Evolutionary conservation across 2,113 vertebrate genomes (phyloP).

Genomic region (Eurystomus gularis): DNA sequence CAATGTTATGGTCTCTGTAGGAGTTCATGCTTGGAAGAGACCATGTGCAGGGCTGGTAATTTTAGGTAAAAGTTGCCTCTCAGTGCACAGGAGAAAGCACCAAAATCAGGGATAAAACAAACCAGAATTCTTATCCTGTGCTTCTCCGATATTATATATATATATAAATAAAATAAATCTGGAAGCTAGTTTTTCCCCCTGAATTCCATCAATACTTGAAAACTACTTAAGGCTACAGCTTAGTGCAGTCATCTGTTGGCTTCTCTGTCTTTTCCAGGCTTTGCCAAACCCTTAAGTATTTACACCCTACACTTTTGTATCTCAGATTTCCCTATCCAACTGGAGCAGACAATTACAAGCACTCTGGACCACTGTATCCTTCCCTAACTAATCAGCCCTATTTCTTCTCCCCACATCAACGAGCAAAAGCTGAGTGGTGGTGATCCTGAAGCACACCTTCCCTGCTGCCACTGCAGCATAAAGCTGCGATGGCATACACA

Average conservation of each 20-base stretch:
- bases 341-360: background rate
- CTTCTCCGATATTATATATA: background rate
- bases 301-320: background rate
- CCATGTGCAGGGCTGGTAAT: background rate
- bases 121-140: background rate
- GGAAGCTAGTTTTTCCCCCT: background rate
- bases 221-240: background rate
- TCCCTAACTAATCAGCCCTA: background rate
- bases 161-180: background rate
- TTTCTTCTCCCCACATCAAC: background rate
- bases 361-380: background rate
- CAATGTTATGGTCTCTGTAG: background rate
- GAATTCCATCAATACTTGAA: slow-evolving; percentile 6
- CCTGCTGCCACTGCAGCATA: background rate
- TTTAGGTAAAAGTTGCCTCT: background rate
- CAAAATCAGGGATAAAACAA: background rate
- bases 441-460: fast-evolving
- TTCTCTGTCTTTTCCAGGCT: background rate
- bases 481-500: background rate
- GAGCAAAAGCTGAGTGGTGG: fast-evolving
- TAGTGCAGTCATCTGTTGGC: background rate
- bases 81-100: background rate
- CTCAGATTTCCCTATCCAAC: background rate
- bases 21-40: background rate
- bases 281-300: background rate